Base-by-base conservation (phyloP, 1,140 invertebrate species). In the Atta cephalotes region DNA sequence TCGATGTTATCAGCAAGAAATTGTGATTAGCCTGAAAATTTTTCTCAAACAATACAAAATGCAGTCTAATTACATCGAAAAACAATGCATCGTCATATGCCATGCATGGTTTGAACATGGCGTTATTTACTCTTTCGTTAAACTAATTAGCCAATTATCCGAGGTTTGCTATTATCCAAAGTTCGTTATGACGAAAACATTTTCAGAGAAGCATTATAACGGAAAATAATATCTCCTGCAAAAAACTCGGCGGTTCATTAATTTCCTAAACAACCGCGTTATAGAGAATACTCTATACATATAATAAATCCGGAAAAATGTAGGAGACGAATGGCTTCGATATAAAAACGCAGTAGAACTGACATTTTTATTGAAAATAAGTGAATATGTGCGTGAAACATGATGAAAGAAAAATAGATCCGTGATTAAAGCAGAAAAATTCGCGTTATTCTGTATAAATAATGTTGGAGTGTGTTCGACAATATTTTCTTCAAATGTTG, bases 141-240 rank as follows among this genome's bases (percentile, higher is more conserved):
- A 76, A 74, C 53, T 84, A 76, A 76, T 82, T 74, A 82, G 68
- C 56, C 25, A 74, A 84, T 84, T 84, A 84, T 49, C 14, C 70
- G 56, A 62, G 56, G 18, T 28, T 60, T 14, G 53, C 39, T 74
- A 51, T 74, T 76, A 51, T 74, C 18, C 18, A 14, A 9, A 84
- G 56, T 84, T 62, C 51, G 80, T 84, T 84, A 76, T 76, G 1
- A 39, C 70, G 56, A 7, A 63, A 84, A 62, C 28, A 76, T 84
- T 84, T 76, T 62, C 70, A 31, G 35, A n/a, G 18, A 2, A n/a
- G 14, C 9, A 62, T 76, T 84, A 35, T 76, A 84, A 76, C 70
- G 80, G 80, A 84, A 84, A 84, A 84, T 84, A 84, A 76, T 84
- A 84, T 25, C 5, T 84, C 45, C 70, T 31, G 35, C 16, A 18